These are phyloP conservation scores for Bugulina stolonifera DNA, from an alignment of 2,888 invertebrate species.

Conservation along the genomic window DNA sequence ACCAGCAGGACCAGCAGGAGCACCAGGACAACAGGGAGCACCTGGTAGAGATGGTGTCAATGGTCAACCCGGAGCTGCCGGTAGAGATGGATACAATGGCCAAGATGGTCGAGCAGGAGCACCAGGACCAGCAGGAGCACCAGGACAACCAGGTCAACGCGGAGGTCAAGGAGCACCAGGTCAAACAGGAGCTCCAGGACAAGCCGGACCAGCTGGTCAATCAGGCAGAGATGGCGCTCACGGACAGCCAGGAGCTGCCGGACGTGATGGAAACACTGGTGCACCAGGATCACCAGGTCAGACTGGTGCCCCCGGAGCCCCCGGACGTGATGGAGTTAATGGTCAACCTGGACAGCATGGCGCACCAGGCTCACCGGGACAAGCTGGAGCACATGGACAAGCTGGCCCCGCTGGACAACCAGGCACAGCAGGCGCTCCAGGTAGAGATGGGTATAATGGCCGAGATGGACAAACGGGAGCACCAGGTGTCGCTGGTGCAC, in stretches of 20 bases:
- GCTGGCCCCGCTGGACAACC: not conserved
- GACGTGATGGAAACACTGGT: not conserved
- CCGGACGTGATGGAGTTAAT: constrained; percentile 6
- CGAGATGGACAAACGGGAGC: not conserved
- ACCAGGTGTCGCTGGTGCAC: constrained; percentile 10
- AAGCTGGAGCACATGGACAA: not conserved
- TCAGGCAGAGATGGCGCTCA: not conserved
- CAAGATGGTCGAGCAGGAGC: not conserved
- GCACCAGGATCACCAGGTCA: not conserved
- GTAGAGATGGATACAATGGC: not conserved
- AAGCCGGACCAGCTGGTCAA: not conserved
- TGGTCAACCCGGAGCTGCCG: constrained; percentile 17
- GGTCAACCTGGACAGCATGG: constrained; percentile 1
- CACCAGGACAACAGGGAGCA: constrained; percentile 26
- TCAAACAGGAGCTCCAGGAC: constrained; percentile 1
- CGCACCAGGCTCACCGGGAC: not conserved
- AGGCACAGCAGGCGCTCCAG: constrained; percentile 2
- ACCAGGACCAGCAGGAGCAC: constrained; percentile 7
- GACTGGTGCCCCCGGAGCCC: constrained; percentile 6
- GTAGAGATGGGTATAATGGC: not conserved
- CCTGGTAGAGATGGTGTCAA: constrained; percentile 21
- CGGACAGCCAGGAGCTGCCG: not conserved
- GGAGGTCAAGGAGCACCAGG: not conserved
- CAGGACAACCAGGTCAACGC: constrained; percentile 24
- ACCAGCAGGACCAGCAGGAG: not conserved